Evolutionary conservation across 2,797 vertebrate species (phyloP).

Genomic region (Coregonus suidteri): DNA sequence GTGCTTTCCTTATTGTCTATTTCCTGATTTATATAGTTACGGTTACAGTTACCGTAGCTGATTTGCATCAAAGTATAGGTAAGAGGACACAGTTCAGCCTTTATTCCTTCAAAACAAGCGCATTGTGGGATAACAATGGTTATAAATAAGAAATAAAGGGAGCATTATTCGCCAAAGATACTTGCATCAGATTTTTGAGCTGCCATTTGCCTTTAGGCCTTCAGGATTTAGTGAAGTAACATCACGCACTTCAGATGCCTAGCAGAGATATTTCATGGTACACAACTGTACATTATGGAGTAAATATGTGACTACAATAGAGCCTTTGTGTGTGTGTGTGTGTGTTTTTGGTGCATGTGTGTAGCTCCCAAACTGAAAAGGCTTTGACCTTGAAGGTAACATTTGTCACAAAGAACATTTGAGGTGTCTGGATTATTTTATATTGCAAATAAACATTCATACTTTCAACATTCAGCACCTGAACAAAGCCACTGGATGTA

Average conservation of each 20-base stretch:
- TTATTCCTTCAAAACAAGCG: background rate
- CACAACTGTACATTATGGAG: background rate
- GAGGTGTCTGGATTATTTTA: too few species aligned
- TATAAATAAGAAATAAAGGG: background rate
- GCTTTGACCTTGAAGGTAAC: too few species aligned
- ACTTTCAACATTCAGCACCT: too few species aligned
- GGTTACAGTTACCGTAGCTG: background rate
- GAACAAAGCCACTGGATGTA: too few species aligned
- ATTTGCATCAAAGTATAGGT: background rate
- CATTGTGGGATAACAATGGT: background rate
- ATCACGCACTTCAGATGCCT: too few species aligned
- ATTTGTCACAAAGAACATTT: too few species aligned
- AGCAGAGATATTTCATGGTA: too few species aligned
- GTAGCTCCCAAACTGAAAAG: background rate
- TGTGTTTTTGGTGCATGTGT: background rate
- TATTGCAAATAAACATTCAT: too few species aligned
- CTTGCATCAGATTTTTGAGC: background rate
- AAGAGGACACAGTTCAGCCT: background rate
- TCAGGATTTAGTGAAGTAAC: too few species aligned
- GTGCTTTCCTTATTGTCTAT: too few species aligned
- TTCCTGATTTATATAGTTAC: too few species aligned
- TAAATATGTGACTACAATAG: background rate
- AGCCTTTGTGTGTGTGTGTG: background rate
- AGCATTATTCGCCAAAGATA: background rate
- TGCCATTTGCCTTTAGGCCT: too few species aligned